Evolutionary conservation across 2,113 vertebrate genomes (phyloP).

Genomic region (Suncus etruscus): DNA sequence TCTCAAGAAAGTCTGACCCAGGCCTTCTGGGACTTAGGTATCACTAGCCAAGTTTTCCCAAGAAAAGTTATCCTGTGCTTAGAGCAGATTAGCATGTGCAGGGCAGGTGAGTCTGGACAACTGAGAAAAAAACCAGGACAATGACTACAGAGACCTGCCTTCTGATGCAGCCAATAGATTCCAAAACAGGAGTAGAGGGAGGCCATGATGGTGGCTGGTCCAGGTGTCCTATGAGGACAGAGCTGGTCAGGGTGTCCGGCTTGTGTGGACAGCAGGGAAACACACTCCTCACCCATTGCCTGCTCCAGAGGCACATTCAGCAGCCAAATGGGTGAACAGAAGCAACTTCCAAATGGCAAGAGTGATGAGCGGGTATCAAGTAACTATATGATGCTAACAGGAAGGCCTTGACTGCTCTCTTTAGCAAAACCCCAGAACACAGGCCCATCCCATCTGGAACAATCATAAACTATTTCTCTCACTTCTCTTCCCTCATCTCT

Average conservation of each 20-base stretch:
- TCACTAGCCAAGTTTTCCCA: too few species aligned
- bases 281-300: accelerated
- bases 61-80: background rate
- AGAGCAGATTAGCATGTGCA: background rate
- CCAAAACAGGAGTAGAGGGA: background rate
- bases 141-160: background rate
- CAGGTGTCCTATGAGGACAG: background rate
- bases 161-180: background rate
- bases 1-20: background rate
- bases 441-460: background rate
- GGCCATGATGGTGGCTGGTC: too few species aligned
- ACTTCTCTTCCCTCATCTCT: background rate
- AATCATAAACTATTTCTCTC: background rate
- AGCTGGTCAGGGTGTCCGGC: too few species aligned
- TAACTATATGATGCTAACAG: background rate
- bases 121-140: background rate
- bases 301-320: background rate
- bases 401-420: background rate
- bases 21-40: background rate
- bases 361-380: accelerated
- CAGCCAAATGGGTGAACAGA: background rate
- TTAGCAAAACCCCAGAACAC: background rate
- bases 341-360: background rate
- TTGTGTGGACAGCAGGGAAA: too few species aligned
- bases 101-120: background rate